Evolutionary conservation across 2,888 invertebrate genomes (phyloP), one percentile per base, ranked within the genome.

Genomic region (Leptopilina drosophilae): DNA sequence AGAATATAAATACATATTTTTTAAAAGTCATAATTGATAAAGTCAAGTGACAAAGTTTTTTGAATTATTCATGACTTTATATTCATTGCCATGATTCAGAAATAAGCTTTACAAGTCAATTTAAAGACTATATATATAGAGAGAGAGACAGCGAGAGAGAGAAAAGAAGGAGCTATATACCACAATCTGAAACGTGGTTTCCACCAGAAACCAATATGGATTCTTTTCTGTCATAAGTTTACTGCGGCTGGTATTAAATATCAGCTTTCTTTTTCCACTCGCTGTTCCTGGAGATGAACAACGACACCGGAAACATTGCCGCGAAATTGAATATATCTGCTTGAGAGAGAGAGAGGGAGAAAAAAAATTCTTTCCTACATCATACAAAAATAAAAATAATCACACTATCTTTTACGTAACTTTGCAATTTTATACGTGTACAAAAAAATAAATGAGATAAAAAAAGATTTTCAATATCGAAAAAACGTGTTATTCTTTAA

Each of bases 41-140:
- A 3, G 15, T 62, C 9, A 62, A 20, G 62, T 9, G 62, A 62
- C 20, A 85, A 88, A 86, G 82, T 79, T 62, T 82, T 88, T 82
- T 88, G 87, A 89, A 89, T 89, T 85, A 90, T 90, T 88, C 88
- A 89, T 87, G 82, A 80, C 42, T 81, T 84, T 49, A 33, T 33
- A 49, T 86, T 87, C 85, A 87, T 89, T 89, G 89, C 89, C 87
- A 85, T 87, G 85, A 87, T 86, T 82, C 85, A 82, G 82, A 83
- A 42, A 82, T 84, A 83, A 82, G 80, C 84, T 80, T 82, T 83
- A 84, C 82, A 84, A 86, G 84, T 84, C 84, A 83, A 85, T 85
- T 85, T 81, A 59, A 76, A 80, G 82, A 82, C 80, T 46, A 11
- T 49, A 49, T 49, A 49, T 11, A 49, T 12, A 49, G 1, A 9